These are phyloP conservation scores for Pachyramphus minor DNA, from an alignment of 2,113 vertebrate species.

Conservation along the genomic window DNA sequence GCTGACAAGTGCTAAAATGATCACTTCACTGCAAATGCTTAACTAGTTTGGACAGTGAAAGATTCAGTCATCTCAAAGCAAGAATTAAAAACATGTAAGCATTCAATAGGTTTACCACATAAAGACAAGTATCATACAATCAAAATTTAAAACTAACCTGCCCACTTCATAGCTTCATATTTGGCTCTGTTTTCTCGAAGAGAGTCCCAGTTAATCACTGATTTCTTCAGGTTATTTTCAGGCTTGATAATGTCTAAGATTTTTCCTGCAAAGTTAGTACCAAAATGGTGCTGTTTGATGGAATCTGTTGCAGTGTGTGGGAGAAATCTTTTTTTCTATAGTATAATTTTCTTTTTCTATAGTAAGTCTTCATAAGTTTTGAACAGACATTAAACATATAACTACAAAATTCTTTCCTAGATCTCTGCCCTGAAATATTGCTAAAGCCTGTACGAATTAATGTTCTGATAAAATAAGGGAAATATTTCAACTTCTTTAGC, in stretches of 20 bases:
- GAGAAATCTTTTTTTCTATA: background rate
- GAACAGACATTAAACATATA: background rate
- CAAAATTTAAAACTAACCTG: slow-evolving; percentile 75
- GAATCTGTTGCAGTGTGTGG: background rate
- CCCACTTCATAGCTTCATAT: slow-evolving; percentile 89
- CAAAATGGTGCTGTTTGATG: background rate
- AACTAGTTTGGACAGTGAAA: background rate
- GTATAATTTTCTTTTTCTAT: background rate
- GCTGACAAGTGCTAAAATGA: background rate
- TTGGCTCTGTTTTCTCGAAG: slow-evolving; percentile 83
- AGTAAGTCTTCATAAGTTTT: background rate
- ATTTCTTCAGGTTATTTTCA: background rate
- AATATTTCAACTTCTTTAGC: background rate
- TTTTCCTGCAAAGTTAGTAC: background rate
- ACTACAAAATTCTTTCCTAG: background rate
- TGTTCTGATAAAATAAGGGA: background rate
- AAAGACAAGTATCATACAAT: background rate
- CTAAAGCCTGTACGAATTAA: background rate
- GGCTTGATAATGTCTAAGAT: background rate
- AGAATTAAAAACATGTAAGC: accelerated
- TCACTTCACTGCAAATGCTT: background rate
- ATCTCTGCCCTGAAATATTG: background rate
- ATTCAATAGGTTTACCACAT: background rate
- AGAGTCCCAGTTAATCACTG: slow-evolving; percentile 82
- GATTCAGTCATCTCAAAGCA: background rate